phyloP scores from a whole-genome alignment of 2,888 invertebrate genomes.

The Ganaspis brasiliensis region DNA sequence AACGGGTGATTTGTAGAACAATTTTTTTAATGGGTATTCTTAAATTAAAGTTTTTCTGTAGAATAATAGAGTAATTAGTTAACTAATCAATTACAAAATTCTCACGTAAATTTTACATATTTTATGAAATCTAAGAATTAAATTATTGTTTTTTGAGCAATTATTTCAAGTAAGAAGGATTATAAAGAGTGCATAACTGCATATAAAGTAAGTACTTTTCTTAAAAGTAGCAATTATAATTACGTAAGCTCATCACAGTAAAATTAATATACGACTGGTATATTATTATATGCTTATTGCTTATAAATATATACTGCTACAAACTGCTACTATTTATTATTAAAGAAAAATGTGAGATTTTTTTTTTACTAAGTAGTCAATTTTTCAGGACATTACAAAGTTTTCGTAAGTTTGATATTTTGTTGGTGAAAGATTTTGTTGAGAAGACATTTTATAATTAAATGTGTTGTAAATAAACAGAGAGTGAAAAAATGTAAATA shows the following conservation, averaged over 20 bases:
- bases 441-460: no score
- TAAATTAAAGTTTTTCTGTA: background rate
- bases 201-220: conserved; percentile 8
- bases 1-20: background rate
- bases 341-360: background rate
- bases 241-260: conserved; percentile 20
- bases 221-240: conserved; percentile 17
- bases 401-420: background rate
- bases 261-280: background rate
- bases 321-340: background rate
- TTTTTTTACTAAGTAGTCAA: no score
- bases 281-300: conserved; percentile 17
- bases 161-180: conserved; percentile 5
- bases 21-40: background rate
- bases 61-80: background rate
- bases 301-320: conserved; percentile 5
- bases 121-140: background rate
- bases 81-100: conserved; percentile 4
- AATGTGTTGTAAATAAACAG: no score
- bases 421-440: no score
- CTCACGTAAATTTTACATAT: background rate
- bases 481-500: no score
- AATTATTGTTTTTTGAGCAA: background rate
- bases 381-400: no score
- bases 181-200: conserved; percentile 13